phyloP scores from a whole-genome alignment of 2,113 vertebrate genomes.

The Rhinopithecus roxellana region DNA sequence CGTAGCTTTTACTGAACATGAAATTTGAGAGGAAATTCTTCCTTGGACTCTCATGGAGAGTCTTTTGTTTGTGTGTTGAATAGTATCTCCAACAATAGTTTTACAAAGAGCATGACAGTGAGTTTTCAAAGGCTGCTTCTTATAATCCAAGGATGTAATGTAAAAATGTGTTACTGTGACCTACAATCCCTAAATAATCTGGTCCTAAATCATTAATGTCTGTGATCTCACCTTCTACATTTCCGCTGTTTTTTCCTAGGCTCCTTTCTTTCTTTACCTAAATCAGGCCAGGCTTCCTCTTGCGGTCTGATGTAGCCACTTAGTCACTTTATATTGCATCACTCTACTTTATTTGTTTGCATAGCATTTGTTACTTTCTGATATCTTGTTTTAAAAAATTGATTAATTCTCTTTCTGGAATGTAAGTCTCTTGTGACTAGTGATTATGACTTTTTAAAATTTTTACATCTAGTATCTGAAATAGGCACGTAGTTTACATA shows the following conservation, averaged over 20 bases:
- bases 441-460: neutral
- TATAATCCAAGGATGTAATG: neutral
- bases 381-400: neutral
- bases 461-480: neutral
- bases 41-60: neutral
- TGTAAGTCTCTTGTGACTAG: neutral
- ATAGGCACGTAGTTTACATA: neutral
- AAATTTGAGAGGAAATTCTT: constrained; percentile 9
- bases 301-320: neutral
- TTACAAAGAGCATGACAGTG: neutral
- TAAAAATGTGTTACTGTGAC: neutral
- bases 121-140: neutral
- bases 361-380: neutral
- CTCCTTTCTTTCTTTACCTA: constrained; percentile 5
- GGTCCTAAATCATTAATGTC: neutral
- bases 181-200: neutral
- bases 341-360: constrained; percentile 22
- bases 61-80: neutral
- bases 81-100: neutral
- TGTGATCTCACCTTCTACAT: neutral
- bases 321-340: neutral
- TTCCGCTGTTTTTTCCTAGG: neutral
- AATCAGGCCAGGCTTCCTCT: neutral
- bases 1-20: neutral
- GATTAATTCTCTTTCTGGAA: neutral